phyloP scores from a whole-genome alignment of 2,113 vertebrate genomes.

The Bostrychus sinensis region DNA sequence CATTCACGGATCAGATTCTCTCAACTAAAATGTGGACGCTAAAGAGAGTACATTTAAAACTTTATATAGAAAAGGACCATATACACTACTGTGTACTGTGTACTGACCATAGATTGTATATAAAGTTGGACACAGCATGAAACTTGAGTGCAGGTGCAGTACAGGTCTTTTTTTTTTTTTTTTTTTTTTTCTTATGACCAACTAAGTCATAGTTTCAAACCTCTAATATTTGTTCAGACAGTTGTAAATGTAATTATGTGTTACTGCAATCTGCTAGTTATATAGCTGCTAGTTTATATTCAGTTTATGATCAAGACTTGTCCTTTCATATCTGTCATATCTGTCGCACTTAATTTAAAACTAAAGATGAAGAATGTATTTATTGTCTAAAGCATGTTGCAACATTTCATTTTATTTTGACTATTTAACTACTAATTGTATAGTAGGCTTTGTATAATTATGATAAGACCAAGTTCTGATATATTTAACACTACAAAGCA shows the following conservation, averaged over 20 bases:
- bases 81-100: too few species aligned
- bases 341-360: too few species aligned
- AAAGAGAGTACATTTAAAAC: too few species aligned
- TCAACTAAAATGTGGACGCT: too few species aligned
- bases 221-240: neutral
- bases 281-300: too few species aligned
- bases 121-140: neutral
- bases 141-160: neutral
- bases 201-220: neutral
- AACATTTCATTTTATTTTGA: neutral
- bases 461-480: neutral
- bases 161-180: too few species aligned
- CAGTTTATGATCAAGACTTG: too few species aligned
- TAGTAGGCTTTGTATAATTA: neutral
- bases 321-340: neutral
- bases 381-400: neutral
- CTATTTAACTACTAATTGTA: neutral
- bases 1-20: too few species aligned
- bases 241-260: neutral
- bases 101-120: too few species aligned
- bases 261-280: neutral
- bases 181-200: too few species aligned
- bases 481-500: neutral
- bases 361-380: constrained; percentile 9
- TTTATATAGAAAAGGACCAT: too few species aligned